Evolutionary conservation across 1,140 invertebrate species (phyloP).

Genomic region (Cydia amplana): DNA sequence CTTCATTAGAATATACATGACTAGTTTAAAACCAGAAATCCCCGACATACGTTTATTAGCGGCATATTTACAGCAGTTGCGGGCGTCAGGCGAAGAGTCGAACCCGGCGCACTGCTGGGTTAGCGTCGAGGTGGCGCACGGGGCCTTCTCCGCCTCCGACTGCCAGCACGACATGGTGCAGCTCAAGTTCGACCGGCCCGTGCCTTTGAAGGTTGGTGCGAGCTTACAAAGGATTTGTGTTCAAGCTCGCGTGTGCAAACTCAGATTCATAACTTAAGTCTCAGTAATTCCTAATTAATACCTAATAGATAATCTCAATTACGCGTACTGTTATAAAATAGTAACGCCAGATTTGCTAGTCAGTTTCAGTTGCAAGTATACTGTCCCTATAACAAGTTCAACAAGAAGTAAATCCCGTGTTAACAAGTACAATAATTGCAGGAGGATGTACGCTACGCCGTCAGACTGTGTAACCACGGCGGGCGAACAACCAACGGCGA

Average conservation of each 20-base stretch:
- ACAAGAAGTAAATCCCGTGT: neutral
- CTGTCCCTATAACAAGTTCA: too few relatives aligned
- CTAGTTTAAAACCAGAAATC: neutral
- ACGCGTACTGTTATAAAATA: too few relatives aligned
- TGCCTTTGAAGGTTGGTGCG: slow-evolving; percentile 87
- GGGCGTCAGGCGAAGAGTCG: slow-evolving; percentile 50
- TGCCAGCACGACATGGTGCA: slow-evolving; percentile 88
- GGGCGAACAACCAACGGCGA: slow-evolving; percentile 96
- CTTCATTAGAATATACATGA: too few relatives aligned
- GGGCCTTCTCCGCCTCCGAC: slow-evolving; percentile 55
- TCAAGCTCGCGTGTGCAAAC: too few relatives aligned
- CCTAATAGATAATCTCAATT: too few relatives aligned
- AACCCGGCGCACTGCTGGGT: slow-evolving; percentile 69
- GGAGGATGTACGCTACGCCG: slow-evolving; percentile 93
- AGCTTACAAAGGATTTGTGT: neutral
- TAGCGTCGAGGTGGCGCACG: slow-evolving; percentile 59
- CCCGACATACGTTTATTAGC: slow-evolving; percentile 5
- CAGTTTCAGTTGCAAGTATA: too few relatives aligned
- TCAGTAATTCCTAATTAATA: too few relatives aligned
- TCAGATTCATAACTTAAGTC: too few relatives aligned
- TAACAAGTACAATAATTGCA: slow-evolving; percentile 52
- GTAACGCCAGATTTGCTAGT: too few relatives aligned
- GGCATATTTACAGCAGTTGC: slow-evolving; percentile 42
- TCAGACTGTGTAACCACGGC: slow-evolving; percentile 94
- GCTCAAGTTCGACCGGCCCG: slow-evolving; percentile 93